Conservation (phyloP, 2,888 invertebrate genomes). For the Leucozona laternaria region DNA sequence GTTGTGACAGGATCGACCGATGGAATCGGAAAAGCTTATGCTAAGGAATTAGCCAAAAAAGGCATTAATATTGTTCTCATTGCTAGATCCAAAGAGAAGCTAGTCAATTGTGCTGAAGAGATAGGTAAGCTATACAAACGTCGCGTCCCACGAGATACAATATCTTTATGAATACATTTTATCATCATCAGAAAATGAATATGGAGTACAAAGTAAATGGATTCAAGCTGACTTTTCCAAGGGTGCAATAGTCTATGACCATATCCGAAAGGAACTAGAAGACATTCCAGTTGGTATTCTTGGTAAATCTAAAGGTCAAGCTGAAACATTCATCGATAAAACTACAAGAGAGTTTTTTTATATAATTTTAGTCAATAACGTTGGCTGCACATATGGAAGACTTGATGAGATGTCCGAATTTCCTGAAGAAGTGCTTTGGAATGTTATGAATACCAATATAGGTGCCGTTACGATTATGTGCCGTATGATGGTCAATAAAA, state of each 20-base stretch:
- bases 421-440: constrained; percentile 88
- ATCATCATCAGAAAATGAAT: constrained; percentile 84
- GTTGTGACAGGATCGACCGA: constrained; percentile 95
- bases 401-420: constrained; percentile 90
- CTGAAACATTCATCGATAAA: neutral
- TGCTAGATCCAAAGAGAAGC: constrained; percentile 89
- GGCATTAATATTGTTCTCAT: constrained; percentile 92
- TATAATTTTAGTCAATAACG: constrained; percentile 87
- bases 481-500: constrained; percentile 89
- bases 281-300: constrained; percentile 92
- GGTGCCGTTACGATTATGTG: constrained; percentile 93
- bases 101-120: constrained; percentile 88
- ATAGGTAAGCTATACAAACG: constrained; percentile 86
- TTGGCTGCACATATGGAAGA: constrained; percentile 84
- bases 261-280: constrained; percentile 88
- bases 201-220: constrained; percentile 87
- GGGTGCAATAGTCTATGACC: constrained; percentile 88
- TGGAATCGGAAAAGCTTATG: constrained; percentile 95
- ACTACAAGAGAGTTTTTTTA: neutral
- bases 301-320: constrained; percentile 85
- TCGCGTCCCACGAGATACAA: neutral
- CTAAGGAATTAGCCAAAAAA: constrained; percentile 89
- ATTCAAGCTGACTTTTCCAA: constrained; percentile 91
- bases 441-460: constrained; percentile 93
- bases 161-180: neutral